Base-by-base conservation (phyloP, 2,888 invertebrate species). In the Polymixis lichenea region DNA sequence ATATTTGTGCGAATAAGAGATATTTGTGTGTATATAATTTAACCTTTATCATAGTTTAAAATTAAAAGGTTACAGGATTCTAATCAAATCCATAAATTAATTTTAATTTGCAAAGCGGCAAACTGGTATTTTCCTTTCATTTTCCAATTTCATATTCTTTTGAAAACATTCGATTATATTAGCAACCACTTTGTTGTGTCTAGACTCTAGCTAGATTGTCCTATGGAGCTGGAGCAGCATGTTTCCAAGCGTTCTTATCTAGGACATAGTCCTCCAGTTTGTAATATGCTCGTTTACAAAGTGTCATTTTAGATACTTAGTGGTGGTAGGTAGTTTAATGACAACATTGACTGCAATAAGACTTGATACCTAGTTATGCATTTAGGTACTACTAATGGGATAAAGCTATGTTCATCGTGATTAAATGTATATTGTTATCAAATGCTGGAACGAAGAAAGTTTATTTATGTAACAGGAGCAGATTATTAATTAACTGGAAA, bases 391-490 rank as follows among this genome's bases (percentile, higher is more conserved):
- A 22, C 32, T 38, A 62, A 32, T 53, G 13, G 19, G 13, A 55
- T 17, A 22, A 56, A 56, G 65, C 3, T 58, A 46, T 58, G 62
- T 56, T 56, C 32, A 8, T 51, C 28, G 19, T 32, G 9, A 55
- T 32, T 22, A 66, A 17, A 66, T n/a, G 6, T 32, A 0, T 32
- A 55, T 66, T 32, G 53, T 53, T n/a, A 46, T 65, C 3, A 60
- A 55, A 78, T 32, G 38, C 68, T 55, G 15, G 19, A 55, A 55
- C 13, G 28, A 38, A 28, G 53, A 25, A 65, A 65, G 58, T 32
- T 75, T 75, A 51, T 17, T 28, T 53, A 69, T 72, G 72, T 80
- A 84, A 61, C n/a, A 60, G 19, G 0, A 62, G n/a, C 25, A 56
- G n/a, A 68, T 56, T 55, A 22, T 69, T 69, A 70, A 78, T 78